These are phyloP conservation scores for Coelopa frigida DNA, from an alignment of 1,140 invertebrate species.

Conservation along the genomic window DNA sequence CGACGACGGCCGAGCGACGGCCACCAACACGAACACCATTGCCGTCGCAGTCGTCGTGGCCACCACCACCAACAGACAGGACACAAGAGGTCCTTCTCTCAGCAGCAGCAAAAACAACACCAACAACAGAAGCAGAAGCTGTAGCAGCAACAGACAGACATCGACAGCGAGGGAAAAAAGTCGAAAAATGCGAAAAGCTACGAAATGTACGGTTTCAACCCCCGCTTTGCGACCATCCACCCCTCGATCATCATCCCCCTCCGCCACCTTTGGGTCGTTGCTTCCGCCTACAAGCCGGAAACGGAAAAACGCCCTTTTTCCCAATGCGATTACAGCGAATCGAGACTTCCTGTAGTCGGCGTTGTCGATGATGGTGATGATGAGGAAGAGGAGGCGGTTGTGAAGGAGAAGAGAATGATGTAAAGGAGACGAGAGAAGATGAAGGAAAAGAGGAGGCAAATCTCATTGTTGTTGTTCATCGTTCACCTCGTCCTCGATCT, in stretches of 20 bases:
- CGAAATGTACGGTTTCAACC: slow-evolving; percentile 41
- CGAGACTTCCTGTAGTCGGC: slow-evolving; percentile 32
- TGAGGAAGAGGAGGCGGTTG: no score
- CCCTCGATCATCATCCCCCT: not conserved
- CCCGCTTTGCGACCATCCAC: slow-evolving; percentile 18
- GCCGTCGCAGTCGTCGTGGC: no score
- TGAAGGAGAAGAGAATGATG: no score
- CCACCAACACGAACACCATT: not conserved
- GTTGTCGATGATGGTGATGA: no score
- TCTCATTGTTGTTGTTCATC: not conserved
- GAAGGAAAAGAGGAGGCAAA: no score
- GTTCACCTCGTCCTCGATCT: not conserved
- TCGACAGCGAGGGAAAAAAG: slow-evolving; percentile 29
- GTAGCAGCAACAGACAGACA: not conserved
- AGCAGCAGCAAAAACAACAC: not conserved
- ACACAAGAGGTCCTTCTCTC: no score
- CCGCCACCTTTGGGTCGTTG: not conserved
- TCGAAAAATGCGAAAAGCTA: slow-evolving; percentile 41
- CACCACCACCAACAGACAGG: no score
- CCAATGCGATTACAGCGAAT: slow-evolving; percentile 45
- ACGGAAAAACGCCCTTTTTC: slow-evolving; percentile 45
- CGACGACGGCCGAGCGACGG: not conserved
- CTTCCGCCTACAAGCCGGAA: no score
- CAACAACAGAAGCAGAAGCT: slow-evolving; percentile 1
- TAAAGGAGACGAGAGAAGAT: no score